phyloP scores from a whole-genome alignment of 2,113 vertebrate species.

The Paratilapia polleni region DNA sequence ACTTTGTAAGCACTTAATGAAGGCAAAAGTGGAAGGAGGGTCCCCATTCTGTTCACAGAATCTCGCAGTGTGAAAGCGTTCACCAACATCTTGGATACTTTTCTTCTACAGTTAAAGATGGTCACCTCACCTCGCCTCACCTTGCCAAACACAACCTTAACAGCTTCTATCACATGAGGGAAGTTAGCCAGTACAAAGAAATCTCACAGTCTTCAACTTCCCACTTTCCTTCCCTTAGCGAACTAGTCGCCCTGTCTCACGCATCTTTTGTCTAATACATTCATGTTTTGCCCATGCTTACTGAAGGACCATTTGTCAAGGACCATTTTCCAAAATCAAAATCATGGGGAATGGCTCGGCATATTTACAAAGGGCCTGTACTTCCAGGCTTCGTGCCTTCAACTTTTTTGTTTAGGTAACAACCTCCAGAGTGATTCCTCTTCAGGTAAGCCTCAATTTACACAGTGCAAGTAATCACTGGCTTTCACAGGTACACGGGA shows the following conservation, averaged over 20 bases:
- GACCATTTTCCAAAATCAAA: slow-evolving; percentile 25
- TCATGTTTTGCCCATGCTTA: neutral
- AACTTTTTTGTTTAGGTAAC: neutral
- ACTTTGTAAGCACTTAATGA: too few species aligned
- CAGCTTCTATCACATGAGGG: neutral
- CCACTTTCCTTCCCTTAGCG: neutral
- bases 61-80: too few species aligned
- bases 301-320: neutral
- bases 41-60: too few species aligned
- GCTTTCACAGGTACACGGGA: neutral
- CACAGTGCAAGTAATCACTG: slow-evolving; percentile 4
- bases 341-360: neutral
- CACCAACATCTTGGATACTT: too few species aligned
- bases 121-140: too few species aligned
- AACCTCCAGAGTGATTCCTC: neutral
- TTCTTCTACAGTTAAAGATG: too few species aligned
- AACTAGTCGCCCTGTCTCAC: neutral
- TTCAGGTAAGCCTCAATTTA: neutral
- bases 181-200: neutral
- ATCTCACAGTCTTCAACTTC: neutral
- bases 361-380: neutral
- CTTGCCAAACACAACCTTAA: neutral
- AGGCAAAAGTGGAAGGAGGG: too few species aligned
- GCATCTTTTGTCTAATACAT: neutral
- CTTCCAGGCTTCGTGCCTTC: neutral